Conservation (phyloP, 1,140 invertebrate species). For the Charaxes varanes region DNA sequence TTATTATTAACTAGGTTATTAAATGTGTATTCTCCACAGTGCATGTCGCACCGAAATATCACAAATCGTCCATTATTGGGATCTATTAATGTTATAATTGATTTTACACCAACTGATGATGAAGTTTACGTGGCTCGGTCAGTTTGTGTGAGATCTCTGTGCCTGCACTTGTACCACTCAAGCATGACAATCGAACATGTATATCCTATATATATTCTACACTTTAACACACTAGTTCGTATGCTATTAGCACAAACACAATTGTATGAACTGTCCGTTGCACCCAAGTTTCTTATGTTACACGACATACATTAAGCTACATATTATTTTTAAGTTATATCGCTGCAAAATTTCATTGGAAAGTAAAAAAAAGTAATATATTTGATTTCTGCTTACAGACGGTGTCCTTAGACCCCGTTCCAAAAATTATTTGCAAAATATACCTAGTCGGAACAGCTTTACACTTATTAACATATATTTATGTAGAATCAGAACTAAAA, state of each 20-base stretch:
- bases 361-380: background rate
- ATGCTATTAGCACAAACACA: constrained; percentile 41
- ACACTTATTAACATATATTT: constrained; percentile 5
- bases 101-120: constrained; percentile 41
- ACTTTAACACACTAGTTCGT: constrained; percentile 43
- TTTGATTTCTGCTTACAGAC: constrained; percentile 4
- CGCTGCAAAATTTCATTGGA: constrained; percentile 4
- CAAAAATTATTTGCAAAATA: constrained; percentile 11
- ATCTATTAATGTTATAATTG: constrained; percentile 43
- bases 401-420: constrained; percentile 3
- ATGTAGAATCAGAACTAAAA: background rate
- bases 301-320: constrained; percentile 7
- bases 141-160: constrained; percentile 45
- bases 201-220: constrained; percentile 24
- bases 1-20: constrained; percentile 17
- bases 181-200: constrained; percentile 49
- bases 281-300: constrained; percentile 12
- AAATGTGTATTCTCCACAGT: constrained; percentile 56
- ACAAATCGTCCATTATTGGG: constrained; percentile 51
- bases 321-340: constrained; percentile 6
- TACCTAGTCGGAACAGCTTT: constrained; percentile 13
- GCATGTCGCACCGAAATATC: constrained; percentile 67
- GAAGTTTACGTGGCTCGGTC: constrained; percentile 12
- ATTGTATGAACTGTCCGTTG: constrained; percentile 23
- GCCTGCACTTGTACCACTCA: constrained; percentile 67